phyloP scores from a whole-genome alignment of 2,888 invertebrate genomes.

The Sphinx pinastri region DNA sequence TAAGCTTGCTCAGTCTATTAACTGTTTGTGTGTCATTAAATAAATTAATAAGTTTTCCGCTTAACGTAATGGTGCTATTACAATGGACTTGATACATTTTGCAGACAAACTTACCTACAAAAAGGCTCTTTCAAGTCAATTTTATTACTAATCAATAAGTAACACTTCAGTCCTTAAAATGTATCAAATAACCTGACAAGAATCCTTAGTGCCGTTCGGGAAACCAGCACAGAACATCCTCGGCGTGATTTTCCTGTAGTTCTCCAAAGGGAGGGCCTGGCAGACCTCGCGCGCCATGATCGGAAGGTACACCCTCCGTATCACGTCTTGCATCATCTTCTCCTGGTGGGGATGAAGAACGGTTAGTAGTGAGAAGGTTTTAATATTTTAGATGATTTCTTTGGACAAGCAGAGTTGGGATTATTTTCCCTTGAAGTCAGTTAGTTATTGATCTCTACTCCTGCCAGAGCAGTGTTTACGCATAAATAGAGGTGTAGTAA shows the following conservation, averaged over 20 bases:
- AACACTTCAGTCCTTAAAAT: background rate
- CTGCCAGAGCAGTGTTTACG: no score
- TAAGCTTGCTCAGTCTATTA: no score
- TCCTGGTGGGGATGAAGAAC: slow-evolving; percentile 44
- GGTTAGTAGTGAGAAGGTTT: background rate
- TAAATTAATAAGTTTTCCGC: no score
- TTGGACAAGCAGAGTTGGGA: no score
- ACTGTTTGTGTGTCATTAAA: no score
- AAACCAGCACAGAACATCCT: slow-evolving; percentile 76
- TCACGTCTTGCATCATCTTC: slow-evolving; percentile 63
- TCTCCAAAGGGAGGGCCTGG: slow-evolving; percentile 46
- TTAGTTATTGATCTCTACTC: no score
- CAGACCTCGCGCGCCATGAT: slow-evolving; percentile 54
- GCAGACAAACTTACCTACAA: background rate
- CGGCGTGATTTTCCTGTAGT: slow-evolving; percentile 58
- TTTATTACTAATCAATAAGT: no score
- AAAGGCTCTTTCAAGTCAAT: background rate
- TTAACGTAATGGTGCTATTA: no score
- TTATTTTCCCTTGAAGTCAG: no score
- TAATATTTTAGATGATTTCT: no score
- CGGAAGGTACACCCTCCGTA: slow-evolving; percentile 63
- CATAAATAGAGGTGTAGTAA: no score
- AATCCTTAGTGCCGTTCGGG: slow-evolving; percentile 63
- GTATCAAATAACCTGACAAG: slow-evolving; percentile 65
- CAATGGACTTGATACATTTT: background rate